Conservation (phyloP, 2,888 invertebrate species). For the Brachyptera risi region DNA sequence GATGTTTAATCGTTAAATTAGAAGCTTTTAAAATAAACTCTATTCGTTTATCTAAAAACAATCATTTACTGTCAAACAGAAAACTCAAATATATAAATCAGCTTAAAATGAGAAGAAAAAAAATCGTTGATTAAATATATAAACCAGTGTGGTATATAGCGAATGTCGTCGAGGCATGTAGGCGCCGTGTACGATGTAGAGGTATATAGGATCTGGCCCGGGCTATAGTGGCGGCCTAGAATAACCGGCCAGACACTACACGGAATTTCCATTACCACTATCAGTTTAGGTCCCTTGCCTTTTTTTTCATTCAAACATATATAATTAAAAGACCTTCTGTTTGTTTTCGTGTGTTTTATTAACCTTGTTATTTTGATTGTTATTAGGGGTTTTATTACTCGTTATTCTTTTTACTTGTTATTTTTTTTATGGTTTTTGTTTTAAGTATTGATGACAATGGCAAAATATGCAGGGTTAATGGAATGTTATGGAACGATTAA, state of each 20-base stretch:
- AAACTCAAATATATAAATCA: constrained; percentile 1
- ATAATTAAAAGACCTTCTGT: constrained; percentile 30
- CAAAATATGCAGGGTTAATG: too few species aligned
- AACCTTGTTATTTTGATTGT: constrained; percentile 16
- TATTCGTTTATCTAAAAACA: constrained; percentile 12
- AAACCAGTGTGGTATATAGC: neutral
- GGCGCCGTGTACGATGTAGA: too few species aligned
- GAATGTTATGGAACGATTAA: too few species aligned
- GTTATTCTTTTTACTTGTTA: neutral
- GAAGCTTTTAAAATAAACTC: constrained; percentile 13
- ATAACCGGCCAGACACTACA: constrained; percentile 9
- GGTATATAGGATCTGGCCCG: too few species aligned
- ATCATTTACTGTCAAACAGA: constrained; percentile 12
- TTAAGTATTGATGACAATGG: too few species aligned
- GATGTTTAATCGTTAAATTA: constrained; percentile 15
- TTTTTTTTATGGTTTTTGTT: neutral
- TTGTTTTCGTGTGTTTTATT: constrained; percentile 21
- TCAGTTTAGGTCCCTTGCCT: neutral
- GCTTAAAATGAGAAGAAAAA: too few species aligned
- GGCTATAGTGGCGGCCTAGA: too few species aligned
- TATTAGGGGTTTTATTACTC: constrained; percentile 6
- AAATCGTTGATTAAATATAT: neutral
- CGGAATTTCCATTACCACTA: constrained; percentile 29
- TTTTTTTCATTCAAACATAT: neutral
- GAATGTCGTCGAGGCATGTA: neutral